phyloP scores from a whole-genome alignment of 30 jellyfish, hydroid and myxozoan species.

The Hydractinia symbiolongicarpus region DNA sequence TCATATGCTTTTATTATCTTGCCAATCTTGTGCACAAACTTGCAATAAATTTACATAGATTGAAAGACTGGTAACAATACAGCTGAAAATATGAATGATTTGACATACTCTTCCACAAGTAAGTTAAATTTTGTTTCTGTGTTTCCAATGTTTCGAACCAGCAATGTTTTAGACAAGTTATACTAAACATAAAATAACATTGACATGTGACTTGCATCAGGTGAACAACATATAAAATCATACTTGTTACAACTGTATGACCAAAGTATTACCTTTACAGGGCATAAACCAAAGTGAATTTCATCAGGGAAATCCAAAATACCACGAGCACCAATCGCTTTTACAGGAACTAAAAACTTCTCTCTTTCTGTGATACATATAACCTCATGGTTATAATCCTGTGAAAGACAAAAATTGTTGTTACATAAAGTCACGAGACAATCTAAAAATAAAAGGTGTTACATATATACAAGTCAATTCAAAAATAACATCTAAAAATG shows the following conservation, averaged over 20 bases:
- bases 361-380: constrained; percentile 96
- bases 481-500: background rate
- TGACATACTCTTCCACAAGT: constrained; percentile 55
- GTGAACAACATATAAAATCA: background rate
- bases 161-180: constrained; percentile 64
- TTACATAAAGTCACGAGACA: background rate
- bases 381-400: constrained; percentile 94
- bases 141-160: constrained; percentile 92
- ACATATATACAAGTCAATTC: background rate
- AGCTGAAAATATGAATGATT: background rate
- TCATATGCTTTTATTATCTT: too few relatives aligned
- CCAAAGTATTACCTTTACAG: constrained; percentile 73
- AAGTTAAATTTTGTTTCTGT: constrained; percentile 59
- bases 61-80: too few relatives aligned
- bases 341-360: constrained; percentile 86
- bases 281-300: constrained; percentile 63
- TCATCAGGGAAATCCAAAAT: constrained; percentile 95
- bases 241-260: background rate
- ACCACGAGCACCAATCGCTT: constrained; percentile 97
- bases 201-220: background rate
- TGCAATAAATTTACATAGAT: too few relatives aligned
- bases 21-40: too few relatives aligned
- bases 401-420: background rate
- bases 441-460: background rate
- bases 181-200: constrained; percentile 37